Conservation (phyloP, 2,113 vertebrate species). For the Vicugna pacos region DNA sequence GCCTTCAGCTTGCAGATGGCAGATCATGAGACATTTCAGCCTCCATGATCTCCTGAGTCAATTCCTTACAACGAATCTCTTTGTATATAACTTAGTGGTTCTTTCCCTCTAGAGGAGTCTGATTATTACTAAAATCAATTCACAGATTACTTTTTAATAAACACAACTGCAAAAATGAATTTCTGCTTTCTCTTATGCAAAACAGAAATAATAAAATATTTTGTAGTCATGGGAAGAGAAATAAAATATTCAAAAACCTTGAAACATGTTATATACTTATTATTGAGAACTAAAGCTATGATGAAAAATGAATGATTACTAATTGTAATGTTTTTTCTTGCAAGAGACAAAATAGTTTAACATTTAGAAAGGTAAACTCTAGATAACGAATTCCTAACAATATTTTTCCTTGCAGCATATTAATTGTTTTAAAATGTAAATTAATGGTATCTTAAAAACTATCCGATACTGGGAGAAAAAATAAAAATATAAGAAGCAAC, state of each 20-base stretch:
- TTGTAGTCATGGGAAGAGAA: background rate
- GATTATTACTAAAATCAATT: background rate
- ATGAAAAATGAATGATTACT: background rate
- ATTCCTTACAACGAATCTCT: background rate
- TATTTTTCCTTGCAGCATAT: background rate
- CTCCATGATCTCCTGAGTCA: background rate
- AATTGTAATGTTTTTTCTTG: background rate
- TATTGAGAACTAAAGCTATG: background rate
- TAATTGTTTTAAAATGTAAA: background rate
- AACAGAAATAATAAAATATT: background rate
- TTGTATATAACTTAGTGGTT: background rate
- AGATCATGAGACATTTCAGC: background rate
- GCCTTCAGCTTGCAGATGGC: background rate
- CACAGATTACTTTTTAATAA: background rate
- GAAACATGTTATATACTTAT: background rate
- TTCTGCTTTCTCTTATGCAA: background rate
- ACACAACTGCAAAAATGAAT: background rate
- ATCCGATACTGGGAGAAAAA: background rate
- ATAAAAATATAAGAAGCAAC: background rate
- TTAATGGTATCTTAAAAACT: background rate
- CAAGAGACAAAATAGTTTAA: background rate
- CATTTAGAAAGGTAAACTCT: background rate
- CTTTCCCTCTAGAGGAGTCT: background rate
- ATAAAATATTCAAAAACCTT: background rate
- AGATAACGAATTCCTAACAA: background rate